These are phyloP conservation scores for Desoria tigrina DNA, from an alignment of 2,888 invertebrate species.

Conservation along the genomic window DNA sequence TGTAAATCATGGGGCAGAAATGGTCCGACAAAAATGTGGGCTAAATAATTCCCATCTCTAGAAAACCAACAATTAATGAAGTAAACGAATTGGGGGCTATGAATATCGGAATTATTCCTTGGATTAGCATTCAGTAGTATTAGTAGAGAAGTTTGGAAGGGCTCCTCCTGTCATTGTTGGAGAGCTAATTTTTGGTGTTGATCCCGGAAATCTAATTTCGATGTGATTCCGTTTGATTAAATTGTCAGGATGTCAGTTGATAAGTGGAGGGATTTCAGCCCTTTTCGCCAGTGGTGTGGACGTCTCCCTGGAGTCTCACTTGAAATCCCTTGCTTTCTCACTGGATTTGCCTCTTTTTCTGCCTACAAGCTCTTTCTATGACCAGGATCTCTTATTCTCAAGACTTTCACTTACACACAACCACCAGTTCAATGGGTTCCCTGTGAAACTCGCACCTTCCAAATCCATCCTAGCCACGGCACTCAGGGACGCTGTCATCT, in stretches of 20 bases:
- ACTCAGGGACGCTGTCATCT: constrained; percentile 80
- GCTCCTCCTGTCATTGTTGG: no score
- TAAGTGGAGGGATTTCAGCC: constrained; percentile 52
- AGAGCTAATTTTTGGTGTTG: no score
- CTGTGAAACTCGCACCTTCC: constrained; percentile 77
- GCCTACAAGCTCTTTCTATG: constrained; percentile 51
- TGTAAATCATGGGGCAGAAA: no score
- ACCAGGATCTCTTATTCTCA: constrained; percentile 30
- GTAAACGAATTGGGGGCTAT: no score
- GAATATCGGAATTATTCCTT: no score
- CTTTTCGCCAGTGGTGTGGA: constrained; percentile 52
- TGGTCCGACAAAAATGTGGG: no score
- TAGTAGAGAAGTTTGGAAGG: no score
- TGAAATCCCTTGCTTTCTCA: constrained; percentile 53
- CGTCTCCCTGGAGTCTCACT: constrained; percentile 52
- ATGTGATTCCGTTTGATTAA: neutral
- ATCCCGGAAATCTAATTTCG: no score
- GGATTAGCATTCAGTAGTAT: no score
- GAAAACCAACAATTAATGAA: no score
- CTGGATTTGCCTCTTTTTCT: constrained; percentile 53
- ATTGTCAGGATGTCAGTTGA: constrained; percentile 51
- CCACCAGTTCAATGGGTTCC: constrained; percentile 62
- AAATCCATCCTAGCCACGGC: constrained; percentile 71
- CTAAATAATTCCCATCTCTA: no score
- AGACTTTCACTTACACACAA: constrained; percentile 28